A percentile compares a stretch with the other conserved stretches of the same genome.
Evolutionary conservation across 2,113 vertebrate species (phyloP).

Genomic region (Pachycephala philippinensis): DNA sequence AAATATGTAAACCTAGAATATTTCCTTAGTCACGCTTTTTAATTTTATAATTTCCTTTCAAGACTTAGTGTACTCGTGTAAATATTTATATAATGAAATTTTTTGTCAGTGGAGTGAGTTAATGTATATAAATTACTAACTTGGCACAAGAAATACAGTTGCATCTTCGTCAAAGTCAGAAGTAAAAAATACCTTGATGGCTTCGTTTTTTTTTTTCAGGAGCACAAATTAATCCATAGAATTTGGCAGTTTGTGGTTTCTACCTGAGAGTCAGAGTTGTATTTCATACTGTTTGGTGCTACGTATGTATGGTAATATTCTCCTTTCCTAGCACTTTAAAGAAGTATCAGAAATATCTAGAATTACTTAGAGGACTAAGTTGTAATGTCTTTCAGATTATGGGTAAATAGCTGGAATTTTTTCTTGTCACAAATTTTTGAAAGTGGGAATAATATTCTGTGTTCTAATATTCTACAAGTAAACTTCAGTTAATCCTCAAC

Average conservation of each 20-base stretch:
- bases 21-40: not conserved
- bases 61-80: rapidly evolving
- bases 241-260: not conserved
- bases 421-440: not conserved
- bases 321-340: not conserved
- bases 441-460: not conserved
- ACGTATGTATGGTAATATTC: not conserved
- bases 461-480: not conserved
- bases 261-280: not conserved
- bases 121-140: not conserved
- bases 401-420: not conserved
- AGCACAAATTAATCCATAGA: not conserved
- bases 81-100: not conserved
- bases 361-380: not conserved
- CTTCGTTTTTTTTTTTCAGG: not conserved
- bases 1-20: not conserved
- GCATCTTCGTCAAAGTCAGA: not conserved
- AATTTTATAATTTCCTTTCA: not conserved
- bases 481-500: not conserved
- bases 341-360: not conserved
- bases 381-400: not conserved
- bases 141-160: not conserved
- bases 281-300: not conserved
- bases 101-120: not conserved
- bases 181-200: not conserved